These are phyloP conservation scores for Otolemur crassicaudatus DNA, from an alignment of 2,797 vertebrate species.

Conservation along the genomic window DNA sequence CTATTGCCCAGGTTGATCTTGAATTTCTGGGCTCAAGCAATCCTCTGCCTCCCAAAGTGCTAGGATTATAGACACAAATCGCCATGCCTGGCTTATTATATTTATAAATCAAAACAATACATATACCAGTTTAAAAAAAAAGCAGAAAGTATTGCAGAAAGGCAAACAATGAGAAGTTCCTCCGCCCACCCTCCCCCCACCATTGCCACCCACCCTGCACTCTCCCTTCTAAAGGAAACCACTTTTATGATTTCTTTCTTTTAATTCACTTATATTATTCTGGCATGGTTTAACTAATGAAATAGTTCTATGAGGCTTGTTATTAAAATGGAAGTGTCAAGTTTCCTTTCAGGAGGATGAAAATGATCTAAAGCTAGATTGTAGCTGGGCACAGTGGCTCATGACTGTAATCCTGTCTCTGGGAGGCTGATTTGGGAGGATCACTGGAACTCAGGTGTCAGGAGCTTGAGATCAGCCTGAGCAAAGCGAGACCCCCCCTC, in stretches of 20 bases:
- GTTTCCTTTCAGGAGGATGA: neutral
- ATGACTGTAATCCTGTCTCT: too few species aligned
- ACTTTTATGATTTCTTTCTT: neutral
- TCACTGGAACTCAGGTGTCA: too few species aligned
- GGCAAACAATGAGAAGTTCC: neutral
- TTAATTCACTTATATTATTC: slow-evolving; percentile 24
- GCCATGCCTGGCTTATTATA: neutral
- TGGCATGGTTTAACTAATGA: neutral
- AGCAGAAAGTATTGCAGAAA: neutral
- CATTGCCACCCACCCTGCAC: neutral
- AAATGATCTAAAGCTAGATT: slow-evolving; percentile 40
- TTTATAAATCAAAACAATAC: neutral
- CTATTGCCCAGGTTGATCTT: too few species aligned
- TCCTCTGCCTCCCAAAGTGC: neutral
- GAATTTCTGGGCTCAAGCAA: too few species aligned
- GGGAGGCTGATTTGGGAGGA: too few species aligned
- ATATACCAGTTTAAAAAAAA: neutral
- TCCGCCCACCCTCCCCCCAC: neutral
- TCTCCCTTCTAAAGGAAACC: neutral
- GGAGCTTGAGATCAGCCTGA: too few species aligned
- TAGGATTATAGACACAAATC: too few species aligned
- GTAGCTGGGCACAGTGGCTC: neutral
- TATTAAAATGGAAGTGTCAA: neutral
- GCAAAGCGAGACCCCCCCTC: too few species aligned
- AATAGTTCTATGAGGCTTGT: neutral